Conservation (phyloP, 2,888 invertebrate genomes). For the Criorhina ranunculi region DNA sequence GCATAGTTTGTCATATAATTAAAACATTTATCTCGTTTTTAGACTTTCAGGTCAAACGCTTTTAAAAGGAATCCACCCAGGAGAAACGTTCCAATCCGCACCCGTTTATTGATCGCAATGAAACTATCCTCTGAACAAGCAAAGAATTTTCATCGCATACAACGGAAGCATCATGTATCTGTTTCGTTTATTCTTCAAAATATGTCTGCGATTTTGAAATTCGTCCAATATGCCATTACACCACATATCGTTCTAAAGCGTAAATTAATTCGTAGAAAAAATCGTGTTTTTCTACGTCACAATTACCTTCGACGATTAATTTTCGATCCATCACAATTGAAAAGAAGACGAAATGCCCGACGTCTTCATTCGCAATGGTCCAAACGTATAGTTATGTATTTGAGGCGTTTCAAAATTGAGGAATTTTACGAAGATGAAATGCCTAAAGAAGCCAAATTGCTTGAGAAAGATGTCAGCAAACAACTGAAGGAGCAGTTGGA, state of each 20-base stretch:
- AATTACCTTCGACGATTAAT: constrained; percentile 79
- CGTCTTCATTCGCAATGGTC: constrained; percentile 81
- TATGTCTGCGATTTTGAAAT: constrained; percentile 80
- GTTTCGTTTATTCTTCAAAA: constrained; percentile 79
- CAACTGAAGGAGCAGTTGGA: constrained; percentile 83
- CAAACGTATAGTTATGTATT: constrained; percentile 78
- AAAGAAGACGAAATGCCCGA: constrained; percentile 78
- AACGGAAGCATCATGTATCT: constrained; percentile 81
- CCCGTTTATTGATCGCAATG: constrained; percentile 37
- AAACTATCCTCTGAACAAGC: constrained; percentile 76
- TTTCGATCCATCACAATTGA: constrained; percentile 80
- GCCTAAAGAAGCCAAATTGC: constrained; percentile 36
- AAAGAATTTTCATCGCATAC: constrained; percentile 78
- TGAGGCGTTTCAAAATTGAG: constrained; percentile 76
- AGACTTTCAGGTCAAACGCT: constrained; percentile 56
- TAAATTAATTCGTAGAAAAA: constrained; percentile 79
- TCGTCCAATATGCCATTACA: constrained; percentile 80
- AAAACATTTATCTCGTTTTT: constrained; percentile 41
- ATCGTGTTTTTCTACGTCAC: constrained; percentile 79
- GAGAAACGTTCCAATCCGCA: background rate
- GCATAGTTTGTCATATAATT: constrained; percentile 15
- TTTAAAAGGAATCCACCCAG: constrained; percentile 23
- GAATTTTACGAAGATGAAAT: constrained; percentile 67
- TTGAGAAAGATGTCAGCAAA: constrained; percentile 80
- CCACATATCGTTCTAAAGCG: constrained; percentile 80